Evolutionary conservation across 30 jellyfish, hydroid and myxozoan species (phyloP).

Genomic region (Aurelia coerulea): DNA sequence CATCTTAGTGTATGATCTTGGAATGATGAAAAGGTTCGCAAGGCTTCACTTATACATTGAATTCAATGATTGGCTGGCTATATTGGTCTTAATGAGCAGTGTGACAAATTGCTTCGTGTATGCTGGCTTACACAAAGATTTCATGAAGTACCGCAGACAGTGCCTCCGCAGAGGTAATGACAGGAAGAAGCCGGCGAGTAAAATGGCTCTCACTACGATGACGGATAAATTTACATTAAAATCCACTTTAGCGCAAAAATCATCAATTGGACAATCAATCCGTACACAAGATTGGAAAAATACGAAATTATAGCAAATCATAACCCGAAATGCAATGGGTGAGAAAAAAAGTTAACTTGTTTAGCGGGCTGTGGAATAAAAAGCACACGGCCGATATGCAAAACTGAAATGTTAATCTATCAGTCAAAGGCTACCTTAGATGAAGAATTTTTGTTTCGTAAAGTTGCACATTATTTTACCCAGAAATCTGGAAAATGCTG

Average conservation of each 20-base stretch:
- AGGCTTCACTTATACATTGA: constrained; percentile 15
- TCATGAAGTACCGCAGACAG: constrained; percentile 23
- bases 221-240: constrained; percentile 13
- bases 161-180: constrained; percentile 12
- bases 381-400: too few species aligned
- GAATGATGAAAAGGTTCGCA: not conserved
- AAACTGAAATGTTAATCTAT: too few species aligned
- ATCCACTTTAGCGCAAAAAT: not conserved
- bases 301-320: too few species aligned
- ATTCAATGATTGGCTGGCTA: constrained; percentile 66
- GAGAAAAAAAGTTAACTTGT: too few species aligned
- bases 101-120: constrained; percentile 73
- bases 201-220: constrained; percentile 6
- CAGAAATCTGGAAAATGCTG: too few species aligned
- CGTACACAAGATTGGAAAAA: too few species aligned
- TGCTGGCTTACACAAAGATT: constrained; percentile 80
- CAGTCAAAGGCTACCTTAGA: too few species aligned
- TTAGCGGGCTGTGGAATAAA: too few species aligned
- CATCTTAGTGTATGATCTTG: constrained; percentile 21
- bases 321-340: too few species aligned
- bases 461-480: too few species aligned
- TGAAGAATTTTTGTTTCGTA: too few species aligned
- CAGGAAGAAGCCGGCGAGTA: not conserved
- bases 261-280: not conserved
- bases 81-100: constrained; percentile 58